A percentile compares a stretch with the other conserved stretches of the same genome.
phyloP scores from a whole-genome alignment of 1,140 invertebrate genomes.

The Atta colombica region DNA sequence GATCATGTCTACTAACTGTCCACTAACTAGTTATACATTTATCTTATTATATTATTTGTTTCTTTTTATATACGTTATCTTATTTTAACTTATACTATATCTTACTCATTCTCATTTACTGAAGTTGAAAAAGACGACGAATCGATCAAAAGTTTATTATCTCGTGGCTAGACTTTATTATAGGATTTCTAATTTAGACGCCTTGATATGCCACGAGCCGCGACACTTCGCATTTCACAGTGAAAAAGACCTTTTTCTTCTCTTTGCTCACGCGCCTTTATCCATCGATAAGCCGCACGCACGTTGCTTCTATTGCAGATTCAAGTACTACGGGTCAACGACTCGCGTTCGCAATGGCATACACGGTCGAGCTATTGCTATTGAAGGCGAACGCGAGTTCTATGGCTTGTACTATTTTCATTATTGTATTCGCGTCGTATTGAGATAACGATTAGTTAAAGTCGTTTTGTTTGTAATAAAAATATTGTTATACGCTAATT shows the following conservation, averaged over 20 bases:
- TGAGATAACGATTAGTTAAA: slow-evolving; percentile 35
- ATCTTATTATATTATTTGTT: no score
- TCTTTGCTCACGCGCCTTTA: slow-evolving; percentile 18
- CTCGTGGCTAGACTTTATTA: no score
- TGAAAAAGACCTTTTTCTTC: slow-evolving; percentile 18
- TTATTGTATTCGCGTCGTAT: neutral
- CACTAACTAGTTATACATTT: no score
- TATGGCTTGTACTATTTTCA: neutral
- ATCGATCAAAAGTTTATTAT: neutral
- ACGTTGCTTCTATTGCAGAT: slow-evolving; percentile 51
- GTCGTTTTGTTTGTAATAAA: slow-evolving; percentile 24
- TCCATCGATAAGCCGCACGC: slow-evolving; percentile 51
- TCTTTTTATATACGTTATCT: no score
- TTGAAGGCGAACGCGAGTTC: slow-evolving; percentile 3
- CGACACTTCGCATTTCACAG: slow-evolving; percentile 28
- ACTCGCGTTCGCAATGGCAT: slow-evolving; percentile 46
- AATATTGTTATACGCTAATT: slow-evolving; percentile 52
- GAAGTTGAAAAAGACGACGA: no score
- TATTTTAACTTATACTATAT: no score
- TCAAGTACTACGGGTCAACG: slow-evolving; percentile 57
- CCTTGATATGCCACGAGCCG: neutral
- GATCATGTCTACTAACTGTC: no score
- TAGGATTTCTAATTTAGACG: neutral
- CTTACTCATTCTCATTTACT: no score
- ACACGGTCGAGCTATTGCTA: slow-evolving; percentile 29